Base-by-base conservation (phyloP, 2,888 invertebrate genomes). In the Colostygia pectinataria region DNA sequence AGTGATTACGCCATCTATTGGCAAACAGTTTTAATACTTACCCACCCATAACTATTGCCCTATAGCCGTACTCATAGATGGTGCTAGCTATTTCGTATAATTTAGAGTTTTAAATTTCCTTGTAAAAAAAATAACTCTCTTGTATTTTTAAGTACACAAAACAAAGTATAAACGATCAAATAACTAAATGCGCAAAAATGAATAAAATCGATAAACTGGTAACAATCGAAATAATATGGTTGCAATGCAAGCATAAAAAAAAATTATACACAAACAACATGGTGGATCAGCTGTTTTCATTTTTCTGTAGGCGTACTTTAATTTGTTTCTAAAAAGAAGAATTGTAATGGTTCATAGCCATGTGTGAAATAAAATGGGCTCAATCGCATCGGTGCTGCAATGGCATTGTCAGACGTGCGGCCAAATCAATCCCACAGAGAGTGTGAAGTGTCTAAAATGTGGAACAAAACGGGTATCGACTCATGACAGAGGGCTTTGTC, bases 331-430 rank as follows among this genome's bases (percentile, higher is more conserved):
- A 83, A 83, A 87, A 84, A 77, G 79, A 77, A 68, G 84, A 70
- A 69, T 74, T 86, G 83, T 80, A 81, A 88, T 89, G 90, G 89
- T 89, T 73, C 76, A 76, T 90, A 91, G 89, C 90, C 90, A 91
- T 91, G 90, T 83, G 83, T 89, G 83, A 85, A 87, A 84, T 90
- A 90, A 87, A 88, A 97, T 97, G 97, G 97, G 97, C 91, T 96
- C 96, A 85, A 96, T 96, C 92, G 96, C 96, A 91, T 97, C 97
- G 85, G 96, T 97, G 91, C 93, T 97, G 86, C 97, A 97, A 92
- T 97, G 96, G 96, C 95, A 96, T 92, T 97, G 97, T 92, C 93
- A 93, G 85, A 93, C 94, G 88, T 97, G 97, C 91, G 93, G 95
- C 90, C 93, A 95, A 88, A 96, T 97, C 89, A 97, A 97, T 87